These are phyloP conservation scores for Mormyrus lacerda DNA, from an alignment of 2,113 vertebrate genomes.

Conservation along the genomic window DNA sequence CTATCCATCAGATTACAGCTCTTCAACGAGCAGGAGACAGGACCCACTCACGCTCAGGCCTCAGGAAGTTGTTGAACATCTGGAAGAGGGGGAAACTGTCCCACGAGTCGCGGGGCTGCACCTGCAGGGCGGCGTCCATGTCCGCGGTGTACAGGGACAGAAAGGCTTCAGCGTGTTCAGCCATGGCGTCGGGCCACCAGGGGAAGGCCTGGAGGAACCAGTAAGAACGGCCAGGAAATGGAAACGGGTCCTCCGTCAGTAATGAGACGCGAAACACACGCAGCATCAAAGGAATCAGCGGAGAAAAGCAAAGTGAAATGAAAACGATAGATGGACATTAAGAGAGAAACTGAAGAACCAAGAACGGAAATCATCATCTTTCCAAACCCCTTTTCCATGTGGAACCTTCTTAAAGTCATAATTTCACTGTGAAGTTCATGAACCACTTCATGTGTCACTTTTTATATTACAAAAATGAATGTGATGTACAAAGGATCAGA, in stretches of 20 bases:
- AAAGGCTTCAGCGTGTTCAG: constrained; percentile 88
- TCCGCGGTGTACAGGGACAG: constrained; percentile 83
- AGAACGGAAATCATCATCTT: constrained; percentile 2
- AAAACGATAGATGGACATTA: background rate
- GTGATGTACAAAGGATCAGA: background rate
- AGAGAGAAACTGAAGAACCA: background rate
- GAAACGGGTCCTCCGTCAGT: background rate
- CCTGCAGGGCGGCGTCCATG: constrained; percentile 79
- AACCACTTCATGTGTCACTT: background rate
- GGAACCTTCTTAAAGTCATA: background rate
- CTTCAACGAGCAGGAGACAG: background rate
- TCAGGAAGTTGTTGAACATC: constrained; percentile 87
- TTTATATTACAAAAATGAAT: background rate
- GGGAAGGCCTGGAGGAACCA: constrained; percentile 73
- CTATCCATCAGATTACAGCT: background rate
- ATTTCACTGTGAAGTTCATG: background rate
- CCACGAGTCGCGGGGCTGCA: constrained; percentile 86
- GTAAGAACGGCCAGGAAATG: background rate
- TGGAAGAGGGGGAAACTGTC: constrained; percentile 95
- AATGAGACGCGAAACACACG: background rate
- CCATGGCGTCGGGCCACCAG: constrained; percentile 87
- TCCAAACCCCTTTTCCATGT: background rate
- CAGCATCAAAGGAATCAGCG: background rate
- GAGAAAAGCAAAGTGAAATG: background rate
- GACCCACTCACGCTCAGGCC: constrained; percentile 74